These are phyloP conservation scores for Geotrupes spiniger DNA, from an alignment of 2,888 invertebrate genomes.

Conservation along the genomic window DNA sequence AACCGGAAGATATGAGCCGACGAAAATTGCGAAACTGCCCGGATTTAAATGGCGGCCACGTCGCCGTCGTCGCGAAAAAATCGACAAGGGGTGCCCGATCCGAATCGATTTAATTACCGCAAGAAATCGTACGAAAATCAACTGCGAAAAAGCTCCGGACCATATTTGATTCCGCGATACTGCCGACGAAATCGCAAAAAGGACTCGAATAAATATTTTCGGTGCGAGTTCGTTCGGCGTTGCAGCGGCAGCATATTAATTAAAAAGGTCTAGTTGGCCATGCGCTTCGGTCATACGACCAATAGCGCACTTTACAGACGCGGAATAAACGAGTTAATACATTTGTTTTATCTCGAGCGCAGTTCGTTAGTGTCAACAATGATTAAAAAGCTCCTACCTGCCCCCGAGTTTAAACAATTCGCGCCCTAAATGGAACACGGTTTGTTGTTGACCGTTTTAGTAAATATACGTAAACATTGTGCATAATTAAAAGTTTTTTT, in stretches of 20 bases:
- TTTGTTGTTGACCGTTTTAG: no score
- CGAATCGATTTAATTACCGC: no score
- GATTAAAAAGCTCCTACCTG: conserved; percentile 28
- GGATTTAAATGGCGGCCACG: no score
- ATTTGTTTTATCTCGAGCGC: conserved; percentile 37
- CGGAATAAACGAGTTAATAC: conserved; percentile 38
- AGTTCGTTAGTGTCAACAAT: conserved; percentile 39
- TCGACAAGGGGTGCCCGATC: no score
- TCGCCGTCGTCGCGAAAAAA: no score
- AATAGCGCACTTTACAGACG: conserved; percentile 22
- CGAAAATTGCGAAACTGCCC: conserved; percentile 3
- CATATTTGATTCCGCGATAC: no score
- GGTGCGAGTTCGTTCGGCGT: conserved; percentile 3
- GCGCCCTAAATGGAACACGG: neutral
- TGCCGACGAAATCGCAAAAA: no score
- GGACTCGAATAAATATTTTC: no score
- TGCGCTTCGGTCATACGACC: conserved; percentile 16
- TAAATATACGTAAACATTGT: no score
- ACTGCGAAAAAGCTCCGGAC: no score
- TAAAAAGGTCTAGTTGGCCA: conserved; percentile 22
- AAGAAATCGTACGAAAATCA: no score
- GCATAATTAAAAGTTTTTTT: no score
- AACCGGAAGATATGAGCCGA: neutral
- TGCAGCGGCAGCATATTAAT: conserved; percentile 20
- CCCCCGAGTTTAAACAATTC: conserved; percentile 18